Conservation (phyloP, 1,140 invertebrate species). For the Pseudomyrmex pallidus region DNA sequence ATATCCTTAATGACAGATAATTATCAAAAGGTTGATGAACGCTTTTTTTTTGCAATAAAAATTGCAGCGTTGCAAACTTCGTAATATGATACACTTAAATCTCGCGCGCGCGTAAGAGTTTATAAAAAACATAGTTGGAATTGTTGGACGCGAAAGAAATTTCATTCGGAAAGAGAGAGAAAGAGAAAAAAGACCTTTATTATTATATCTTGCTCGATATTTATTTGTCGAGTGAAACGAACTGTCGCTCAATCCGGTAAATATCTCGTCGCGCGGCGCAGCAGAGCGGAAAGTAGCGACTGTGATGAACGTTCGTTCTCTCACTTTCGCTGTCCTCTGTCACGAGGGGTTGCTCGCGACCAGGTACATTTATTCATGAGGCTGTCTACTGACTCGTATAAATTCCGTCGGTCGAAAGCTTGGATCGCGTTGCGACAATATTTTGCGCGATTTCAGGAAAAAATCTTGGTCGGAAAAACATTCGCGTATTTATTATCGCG, state of each 20-base stretch:
- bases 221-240: conserved; percentile 11
- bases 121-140: not conserved
- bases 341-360: not conserved
- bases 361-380: conserved; percentile 65
- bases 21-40: not conserved
- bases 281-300: conserved; percentile 26
- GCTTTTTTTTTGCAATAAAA: too few relatives aligned
- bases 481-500: not conserved
- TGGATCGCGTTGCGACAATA: not conserved
- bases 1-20: not conserved
- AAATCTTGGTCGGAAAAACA: not conserved
- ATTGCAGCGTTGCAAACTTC: not conserved
- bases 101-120: not conserved
- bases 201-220: conserved; percentile 7
- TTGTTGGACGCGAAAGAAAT: not conserved
- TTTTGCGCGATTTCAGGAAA: not conserved
- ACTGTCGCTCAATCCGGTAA: conserved; percentile 7
- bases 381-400: conserved; percentile 40
- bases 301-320: conserved; percentile 37
- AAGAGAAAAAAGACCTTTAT: not conserved
- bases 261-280: conserved; percentile 7
- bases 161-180: not conserved
- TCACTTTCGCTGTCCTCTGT: conserved; percentile 2
- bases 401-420: conserved; percentile 23
- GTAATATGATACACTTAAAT: not conserved